Evolutionary conservation across 2,797 vertebrate species (phyloP), one percentile per base, ranked within the genome.

Genomic region (Mareca penelope): DNA sequence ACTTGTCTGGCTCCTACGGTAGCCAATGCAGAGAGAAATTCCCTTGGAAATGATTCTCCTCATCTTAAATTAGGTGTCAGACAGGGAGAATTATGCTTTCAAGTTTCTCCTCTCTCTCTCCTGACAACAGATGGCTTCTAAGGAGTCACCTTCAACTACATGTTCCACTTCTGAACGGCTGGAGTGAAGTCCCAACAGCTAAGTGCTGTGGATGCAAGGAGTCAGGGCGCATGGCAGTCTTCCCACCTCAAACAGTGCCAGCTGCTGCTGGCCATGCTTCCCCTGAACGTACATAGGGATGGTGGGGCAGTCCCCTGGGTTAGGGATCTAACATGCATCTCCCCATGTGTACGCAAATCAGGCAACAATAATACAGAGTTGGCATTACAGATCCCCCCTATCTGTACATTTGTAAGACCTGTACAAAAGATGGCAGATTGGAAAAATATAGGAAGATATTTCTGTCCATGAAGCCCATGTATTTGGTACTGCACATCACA

Each of bases 261-360:
- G 37, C 59, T 85, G 35, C 72, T 71, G 48, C 68, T 75, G 87
- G 40, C 53, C 42, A 10, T 1, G 31, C 33, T 42, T 50, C 64
- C 64, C 9, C 4, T 37, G 13, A 8, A n/a, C 1, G 5, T 31
- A 40, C 23, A 2, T 0, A 2, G 42, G 7, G 46, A 40, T 8
- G 46, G 42, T 44, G 23, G n/a, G 6, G 13, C 60, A 67, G 76
- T 17, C 65, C 70, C 26, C 42, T 39, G 24, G 50, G 50, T 15
- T 16, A 23, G 15, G 35, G 50, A 35, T 44, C 42, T 44, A 75
- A 46, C 53, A 76, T 12, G 23, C 23, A 71, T 7, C 44, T 63
- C n/a, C 79, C 26, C 16, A 8, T 4, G 37, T 11, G 13, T 8
- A 68, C 10, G 16, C 46, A 81, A 68, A 77, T 52, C 26, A 83